These are phyloP conservation scores for Apostichopus parvimensis DNA, from an alignment of 35 echinoderm and acorn worm species.

Conservation along the genomic window DNA sequence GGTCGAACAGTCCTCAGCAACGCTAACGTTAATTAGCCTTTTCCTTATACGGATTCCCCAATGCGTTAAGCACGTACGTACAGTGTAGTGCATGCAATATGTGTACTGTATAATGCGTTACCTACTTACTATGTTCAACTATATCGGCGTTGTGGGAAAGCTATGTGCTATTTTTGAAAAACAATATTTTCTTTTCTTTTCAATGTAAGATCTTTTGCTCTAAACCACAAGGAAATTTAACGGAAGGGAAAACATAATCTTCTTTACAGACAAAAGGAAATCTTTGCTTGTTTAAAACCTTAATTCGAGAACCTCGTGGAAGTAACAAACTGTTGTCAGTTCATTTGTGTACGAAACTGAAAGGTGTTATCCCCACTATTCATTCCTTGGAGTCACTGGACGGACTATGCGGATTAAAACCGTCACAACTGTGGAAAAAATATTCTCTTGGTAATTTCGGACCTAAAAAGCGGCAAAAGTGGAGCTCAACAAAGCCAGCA, in stretches of 20 bases:
- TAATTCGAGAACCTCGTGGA: slow-evolving; percentile 13
- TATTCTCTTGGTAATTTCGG: slow-evolving; percentile 35
- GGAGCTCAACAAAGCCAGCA: slow-evolving; percentile 56
- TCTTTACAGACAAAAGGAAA: neutral
- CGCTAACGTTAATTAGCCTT: slow-evolving; percentile 60
- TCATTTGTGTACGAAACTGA: neutral
- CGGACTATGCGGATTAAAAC: slow-evolving; percentile 48
- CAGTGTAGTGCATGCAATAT: slow-evolving; percentile 42
- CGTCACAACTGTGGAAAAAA: slow-evolving; percentile 17
- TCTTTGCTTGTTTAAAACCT: slow-evolving; percentile 10
- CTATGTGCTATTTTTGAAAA: slow-evolving; percentile 52
- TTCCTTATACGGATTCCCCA: slow-evolving; percentile 60
- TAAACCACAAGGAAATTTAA: neutral
- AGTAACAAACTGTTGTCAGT: slow-evolving; percentile 1
- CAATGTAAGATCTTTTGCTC: slow-evolving; percentile 5
- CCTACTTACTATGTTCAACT: slow-evolving; percentile 41
- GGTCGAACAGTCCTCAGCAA: slow-evolving; percentile 36
- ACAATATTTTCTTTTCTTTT: slow-evolving; percentile 52
- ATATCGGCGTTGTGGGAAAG: slow-evolving; percentile 46
- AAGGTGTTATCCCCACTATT: slow-evolving; percentile 9
- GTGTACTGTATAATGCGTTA: slow-evolving; percentile 54
- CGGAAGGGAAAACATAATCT: neutral
- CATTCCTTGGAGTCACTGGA: slow-evolving; percentile 32
- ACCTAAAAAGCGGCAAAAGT: slow-evolving; percentile 44
- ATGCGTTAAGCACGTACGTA: slow-evolving; percentile 44